phyloP scores from a whole-genome alignment of 2,113 vertebrate species.

The Apteryx mantelli region DNA sequence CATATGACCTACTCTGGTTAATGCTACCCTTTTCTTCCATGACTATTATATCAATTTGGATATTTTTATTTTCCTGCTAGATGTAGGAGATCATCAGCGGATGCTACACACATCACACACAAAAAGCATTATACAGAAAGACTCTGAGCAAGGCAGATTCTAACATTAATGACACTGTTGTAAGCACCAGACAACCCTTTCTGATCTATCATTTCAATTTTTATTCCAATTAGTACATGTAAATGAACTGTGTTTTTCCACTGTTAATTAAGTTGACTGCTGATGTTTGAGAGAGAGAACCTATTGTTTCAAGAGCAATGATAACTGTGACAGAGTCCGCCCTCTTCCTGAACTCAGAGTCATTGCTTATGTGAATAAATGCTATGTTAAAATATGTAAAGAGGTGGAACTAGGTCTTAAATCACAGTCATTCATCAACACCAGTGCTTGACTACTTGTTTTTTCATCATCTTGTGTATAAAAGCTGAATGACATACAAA shows the following conservation, averaged over 20 bases:
- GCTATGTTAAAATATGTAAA: not conserved
- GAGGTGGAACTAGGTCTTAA: not conserved
- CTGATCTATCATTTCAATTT: not conserved
- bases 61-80: not conserved
- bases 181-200: not conserved
- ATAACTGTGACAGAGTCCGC: not conserved
- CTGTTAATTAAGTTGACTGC: not conserved
- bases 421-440: not conserved
- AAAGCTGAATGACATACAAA: not conserved
- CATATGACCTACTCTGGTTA: not conserved
- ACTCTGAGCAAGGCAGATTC: not conserved
- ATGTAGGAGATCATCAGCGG: not conserved
- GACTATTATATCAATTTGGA: not conserved
- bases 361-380: not conserved
- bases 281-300: not conserved
- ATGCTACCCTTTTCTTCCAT: not conserved
- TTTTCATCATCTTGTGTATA: not conserved
- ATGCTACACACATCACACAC: not conserved
- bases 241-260: not conserved
- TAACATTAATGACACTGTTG: not conserved
- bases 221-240: not conserved
- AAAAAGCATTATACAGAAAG: not conserved
- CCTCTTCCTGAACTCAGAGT: not conserved
- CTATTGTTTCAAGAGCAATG: not conserved
- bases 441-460: not conserved